Evolutionary conservation across 2,888 invertebrate genomes (phyloP).

Genomic region (Acleris cristana): DNA sequence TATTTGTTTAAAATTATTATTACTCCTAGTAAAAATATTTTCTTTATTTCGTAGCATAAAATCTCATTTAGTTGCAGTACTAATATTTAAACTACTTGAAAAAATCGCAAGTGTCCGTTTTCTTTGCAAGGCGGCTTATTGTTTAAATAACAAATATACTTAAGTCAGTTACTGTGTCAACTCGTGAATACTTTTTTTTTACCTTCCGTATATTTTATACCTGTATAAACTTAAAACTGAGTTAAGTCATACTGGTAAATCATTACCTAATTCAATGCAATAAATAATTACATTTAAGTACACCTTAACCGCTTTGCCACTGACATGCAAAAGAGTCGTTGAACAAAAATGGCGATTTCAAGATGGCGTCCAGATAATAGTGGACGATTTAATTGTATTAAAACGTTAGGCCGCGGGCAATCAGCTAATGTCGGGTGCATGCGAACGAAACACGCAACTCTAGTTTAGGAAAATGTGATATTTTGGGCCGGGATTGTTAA

Average conservation of each 20-base stretch:
- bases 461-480: slow-evolving; percentile 45
- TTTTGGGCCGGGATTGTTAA: slow-evolving; percentile 4
- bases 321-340: slow-evolving; percentile 79
- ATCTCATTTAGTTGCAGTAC: no score
- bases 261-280: not conserved
- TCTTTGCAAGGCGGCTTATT: no score
- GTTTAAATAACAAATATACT: not conserved
- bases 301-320: slow-evolving; percentile 47
- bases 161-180: not conserved
- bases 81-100: no score
- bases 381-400: slow-evolving; percentile 82
- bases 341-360: slow-evolving; percentile 71
- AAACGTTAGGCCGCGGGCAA: slow-evolving; percentile 79
- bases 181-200: no score
- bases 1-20: no score
- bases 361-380: slow-evolving; percentile 76
- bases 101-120: no score
- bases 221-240: no score
- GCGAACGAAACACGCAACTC: slow-evolving; percentile 76
- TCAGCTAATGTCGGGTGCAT: slow-evolving; percentile 80
- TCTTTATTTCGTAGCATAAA: no score
- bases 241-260: no score
- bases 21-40: no score
- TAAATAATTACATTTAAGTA: slow-evolving; percentile 37
- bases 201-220: no score